Evolutionary conservation across 2,113 vertebrate genomes (phyloP).

Genomic region (Labeo catla): DNA sequence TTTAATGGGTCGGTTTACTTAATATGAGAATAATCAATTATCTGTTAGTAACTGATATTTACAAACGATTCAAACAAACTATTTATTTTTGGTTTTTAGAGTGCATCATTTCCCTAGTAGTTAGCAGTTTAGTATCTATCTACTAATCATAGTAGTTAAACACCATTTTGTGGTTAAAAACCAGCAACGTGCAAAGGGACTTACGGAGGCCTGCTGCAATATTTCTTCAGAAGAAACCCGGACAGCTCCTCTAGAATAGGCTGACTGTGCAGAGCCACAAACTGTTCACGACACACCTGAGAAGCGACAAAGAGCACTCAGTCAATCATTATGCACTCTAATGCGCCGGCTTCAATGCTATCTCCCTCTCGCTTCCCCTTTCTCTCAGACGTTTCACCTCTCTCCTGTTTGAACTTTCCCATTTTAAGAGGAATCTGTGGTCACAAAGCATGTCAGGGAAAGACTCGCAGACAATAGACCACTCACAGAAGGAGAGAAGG

Average conservation of each 20-base stretch:
- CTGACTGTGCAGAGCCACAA: slow-evolving; percentile 88
- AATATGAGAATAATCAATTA: neutral
- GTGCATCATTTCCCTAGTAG: neutral
- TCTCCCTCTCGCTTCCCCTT: neutral
- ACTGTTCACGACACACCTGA: slow-evolving; percentile 94
- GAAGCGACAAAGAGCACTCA: slow-evolving; percentile 39
- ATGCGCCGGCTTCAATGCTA: neutral
- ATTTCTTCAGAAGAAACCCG: slow-evolving; percentile 83
- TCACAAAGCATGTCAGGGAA: slow-evolving; percentile 11
- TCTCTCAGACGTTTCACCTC: neutral
- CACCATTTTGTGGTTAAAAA: neutral
- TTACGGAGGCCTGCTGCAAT: slow-evolving; percentile 75
- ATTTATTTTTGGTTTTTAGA: neutral
- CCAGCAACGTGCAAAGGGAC: slow-evolving; percentile 44
- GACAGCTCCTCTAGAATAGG: slow-evolving; percentile 91
- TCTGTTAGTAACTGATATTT: neutral
- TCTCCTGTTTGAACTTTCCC: neutral
- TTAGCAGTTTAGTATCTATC: neutral
- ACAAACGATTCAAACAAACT: neutral
- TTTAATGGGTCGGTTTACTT: too few relatives aligned
- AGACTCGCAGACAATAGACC: slow-evolving; percentile 5
- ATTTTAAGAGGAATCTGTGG: slow-evolving; percentile 8
- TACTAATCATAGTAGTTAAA: neutral
- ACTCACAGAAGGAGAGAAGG: neutral
- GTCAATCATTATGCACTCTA: slow-evolving; percentile 39